These are phyloP conservation scores for Coreoperca whiteheadi DNA, from an alignment of 2,113 vertebrate species.

Conservation along the genomic window DNA sequence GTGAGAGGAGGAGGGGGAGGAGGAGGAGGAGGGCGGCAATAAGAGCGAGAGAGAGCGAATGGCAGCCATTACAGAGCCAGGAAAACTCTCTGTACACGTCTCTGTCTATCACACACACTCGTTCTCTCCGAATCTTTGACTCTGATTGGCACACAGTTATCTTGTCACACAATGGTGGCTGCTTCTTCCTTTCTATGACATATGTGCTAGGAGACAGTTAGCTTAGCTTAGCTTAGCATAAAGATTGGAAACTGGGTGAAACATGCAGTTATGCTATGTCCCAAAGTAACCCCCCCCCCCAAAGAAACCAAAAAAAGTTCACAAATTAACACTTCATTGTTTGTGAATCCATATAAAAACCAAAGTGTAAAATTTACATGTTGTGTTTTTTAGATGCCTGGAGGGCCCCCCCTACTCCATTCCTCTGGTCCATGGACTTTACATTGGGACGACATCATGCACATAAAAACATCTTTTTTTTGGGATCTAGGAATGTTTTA, in stretches of 20 bases:
- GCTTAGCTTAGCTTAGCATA: neutral
- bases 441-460: too few species aligned
- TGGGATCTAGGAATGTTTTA: neutral
- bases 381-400: too few species aligned
- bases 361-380: too few species aligned
- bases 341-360: too few species aligned
- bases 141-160: neutral
- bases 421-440: too few species aligned
- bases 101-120: slow-evolving; percentile 24
- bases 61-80: slow-evolving; percentile 71
- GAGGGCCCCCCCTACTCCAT: too few species aligned
- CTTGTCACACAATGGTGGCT: neutral
- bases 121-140: neutral
- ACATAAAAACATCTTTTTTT: too few species aligned
- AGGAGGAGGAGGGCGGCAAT: slow-evolving; percentile 18
- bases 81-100: slow-evolving; percentile 46
- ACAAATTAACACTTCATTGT: too few species aligned
- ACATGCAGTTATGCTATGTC: neutral
- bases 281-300: neutral
- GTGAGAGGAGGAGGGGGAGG: slow-evolving; percentile 19
- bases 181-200: neutral
- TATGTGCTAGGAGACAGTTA: neutral
- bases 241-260: neutral
- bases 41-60: slow-evolving; percentile 29
- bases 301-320: too few species aligned